A percentile compares a stretch with the other conserved stretches of the same genome.
Conservation (phyloP, 2,888 invertebrate species). For the Aphrophora alni region DNA sequence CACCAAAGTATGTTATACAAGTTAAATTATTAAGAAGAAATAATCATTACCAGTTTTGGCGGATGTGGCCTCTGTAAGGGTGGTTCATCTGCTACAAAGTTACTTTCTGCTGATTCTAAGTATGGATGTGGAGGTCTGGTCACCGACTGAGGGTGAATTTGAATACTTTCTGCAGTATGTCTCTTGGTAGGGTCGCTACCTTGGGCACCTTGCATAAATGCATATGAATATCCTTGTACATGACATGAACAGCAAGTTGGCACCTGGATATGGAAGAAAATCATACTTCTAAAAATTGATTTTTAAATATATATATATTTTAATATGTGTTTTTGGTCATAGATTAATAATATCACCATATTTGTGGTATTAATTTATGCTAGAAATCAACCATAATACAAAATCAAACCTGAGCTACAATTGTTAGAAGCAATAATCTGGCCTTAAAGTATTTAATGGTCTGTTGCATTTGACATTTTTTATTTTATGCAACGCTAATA, state of each 20-base stretch:
- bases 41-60: conserved; percentile 35
- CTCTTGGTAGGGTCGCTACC: conserved; percentile 44
- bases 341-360: neutral
- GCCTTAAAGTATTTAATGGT: too few species aligned
- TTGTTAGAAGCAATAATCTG: too few species aligned
- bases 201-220: conserved; percentile 7
- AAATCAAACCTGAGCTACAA: too few species aligned
- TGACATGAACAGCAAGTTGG: conserved; percentile 85
- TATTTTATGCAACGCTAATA: too few species aligned
- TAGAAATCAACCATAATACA: too few species aligned
- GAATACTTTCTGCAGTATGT: conserved; percentile 41
- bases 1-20: too few species aligned
- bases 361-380: too few species aligned
- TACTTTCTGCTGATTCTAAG: conserved; percentile 31
- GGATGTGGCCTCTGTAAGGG: conserved; percentile 13
- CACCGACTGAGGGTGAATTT: conserved; percentile 35
- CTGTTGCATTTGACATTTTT: too few species aligned
- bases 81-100: conserved; percentile 35
- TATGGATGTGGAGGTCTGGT: conserved; percentile 37
- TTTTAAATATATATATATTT: too few species aligned
- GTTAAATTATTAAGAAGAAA: too few species aligned
- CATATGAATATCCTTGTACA: conserved; percentile 67
- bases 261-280: conserved; percentile 59
- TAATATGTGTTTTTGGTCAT: too few species aligned
- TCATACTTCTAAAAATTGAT: too few species aligned